Base-by-base conservation (phyloP, 2,888 invertebrate species). In the Eilema depressum region DNA sequence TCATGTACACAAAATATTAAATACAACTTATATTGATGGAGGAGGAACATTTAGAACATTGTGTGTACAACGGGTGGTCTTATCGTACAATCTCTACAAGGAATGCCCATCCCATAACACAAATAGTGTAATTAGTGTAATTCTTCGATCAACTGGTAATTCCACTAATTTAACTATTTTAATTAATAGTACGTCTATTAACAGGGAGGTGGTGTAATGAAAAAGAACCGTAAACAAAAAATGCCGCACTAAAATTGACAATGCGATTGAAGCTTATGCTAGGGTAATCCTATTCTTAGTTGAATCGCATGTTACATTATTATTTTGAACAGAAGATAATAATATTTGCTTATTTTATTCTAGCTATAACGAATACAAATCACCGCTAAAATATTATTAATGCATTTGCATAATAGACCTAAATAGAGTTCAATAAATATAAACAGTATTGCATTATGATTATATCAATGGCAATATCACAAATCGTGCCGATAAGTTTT, bases 401-500 rank as follows among this genome's bases (percentile, higher is more conserved):
- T 68, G 30, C 47, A 41, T 23, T 69, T 41, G 59, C 30, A 12
- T 59, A 64, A 26, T 25, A 62, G 28, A n/a, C 28, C 12, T 66
- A 63, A 62, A 63, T 30, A 56, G 11, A 69, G 53, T 71, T 66
- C 41, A 60, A 66, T 61, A 67, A 65, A 68, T 23, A 63, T 33
- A 65, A 61, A 64, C 47, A 33, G 68, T 66, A 67, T 65, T 25
- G 66, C 65, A 69, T 69, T 74, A 71, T 62, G 26, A 53, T 41
- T 61, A 57, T 69, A 59, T 67, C 71, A 65, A 33, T 57, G 64
- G 47, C 37, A 71, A 70, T 73, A 71, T 77, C 69, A 74, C 65
- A 68, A 76, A 69, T 68, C 60, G 66, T 63, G 62, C n/a, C 47
- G 56, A 56, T 70, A 64, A 76, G 62, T 66, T 73, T 77, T 81